Percentiles rank a stretch among this genome's conserved stretches.
Evolutionary conservation across 2,113 vertebrate species (phyloP).

Genomic region (Leptodactylus fuscus): DNA sequence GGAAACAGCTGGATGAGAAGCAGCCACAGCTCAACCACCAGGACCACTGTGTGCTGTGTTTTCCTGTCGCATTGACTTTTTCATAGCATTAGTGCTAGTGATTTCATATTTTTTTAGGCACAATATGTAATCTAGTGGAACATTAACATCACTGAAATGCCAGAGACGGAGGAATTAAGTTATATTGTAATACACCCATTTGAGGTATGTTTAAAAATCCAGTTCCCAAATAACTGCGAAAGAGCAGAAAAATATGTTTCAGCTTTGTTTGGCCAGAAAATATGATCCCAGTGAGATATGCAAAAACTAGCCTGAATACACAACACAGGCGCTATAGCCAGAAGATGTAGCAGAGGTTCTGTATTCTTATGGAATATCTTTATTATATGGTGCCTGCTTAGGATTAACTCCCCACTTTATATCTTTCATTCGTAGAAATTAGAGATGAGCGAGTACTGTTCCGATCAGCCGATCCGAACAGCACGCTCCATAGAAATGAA

Average conservation of each 20-base stretch:
- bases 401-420: not conserved
- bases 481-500: too few relatives aligned
- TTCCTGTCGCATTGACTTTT: constrained; percentile 46
- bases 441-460: too few relatives aligned
- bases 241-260: constrained; percentile 4
- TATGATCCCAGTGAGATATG: not conserved
- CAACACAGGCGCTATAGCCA: not conserved
- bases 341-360: not conserved
- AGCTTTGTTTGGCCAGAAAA: not conserved
- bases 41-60: constrained; percentile 39
- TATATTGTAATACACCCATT: constrained; percentile 43
- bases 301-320: not conserved
- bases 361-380: not conserved
- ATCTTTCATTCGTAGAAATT: too few relatives aligned
- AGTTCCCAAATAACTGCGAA: not conserved
- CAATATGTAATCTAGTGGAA: constrained; percentile 44
- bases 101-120: constrained; percentile 51
- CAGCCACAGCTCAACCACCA: constrained; percentile 54
- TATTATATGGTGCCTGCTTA: too few relatives aligned
- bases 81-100: constrained; percentile 27
- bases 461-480: too few relatives aligned
- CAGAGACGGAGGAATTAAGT: constrained; percentile 35
- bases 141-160: constrained; percentile 40
- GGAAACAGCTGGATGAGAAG: constrained; percentile 58
- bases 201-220: constrained; percentile 37